Conservation (phyloP, 2,113 vertebrate genomes). For the Anseranas semipalmata region DNA sequence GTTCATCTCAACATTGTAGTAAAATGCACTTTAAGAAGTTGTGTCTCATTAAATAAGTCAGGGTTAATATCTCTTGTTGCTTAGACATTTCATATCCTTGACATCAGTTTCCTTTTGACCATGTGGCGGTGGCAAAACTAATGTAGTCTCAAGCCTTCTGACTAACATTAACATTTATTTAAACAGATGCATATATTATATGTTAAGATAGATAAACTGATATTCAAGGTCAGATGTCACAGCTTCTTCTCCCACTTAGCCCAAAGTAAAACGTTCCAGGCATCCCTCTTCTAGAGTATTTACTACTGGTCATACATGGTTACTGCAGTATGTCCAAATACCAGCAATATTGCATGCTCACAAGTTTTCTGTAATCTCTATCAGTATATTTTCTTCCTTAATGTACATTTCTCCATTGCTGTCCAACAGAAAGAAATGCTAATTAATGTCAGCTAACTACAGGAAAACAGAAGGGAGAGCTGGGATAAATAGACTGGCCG, state of each 20-base stretch:
- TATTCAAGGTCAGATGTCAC: neutral
- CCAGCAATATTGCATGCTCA: neutral
- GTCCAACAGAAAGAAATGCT: neutral
- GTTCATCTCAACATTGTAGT: neutral
- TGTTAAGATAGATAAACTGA: neutral
- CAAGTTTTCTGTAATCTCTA: neutral
- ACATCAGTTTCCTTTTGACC: neutral
- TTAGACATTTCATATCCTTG: neutral
- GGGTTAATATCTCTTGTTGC: neutral
- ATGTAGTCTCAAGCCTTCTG: neutral
- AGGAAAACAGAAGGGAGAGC: neutral
- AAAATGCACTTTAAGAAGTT: neutral
- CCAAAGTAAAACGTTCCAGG: neutral
- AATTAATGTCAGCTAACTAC: neutral
- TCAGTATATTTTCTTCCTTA: neutral
- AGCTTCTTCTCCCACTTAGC: neutral
- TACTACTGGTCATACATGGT: neutral
- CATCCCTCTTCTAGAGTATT: neutral
- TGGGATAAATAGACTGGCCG: neutral
- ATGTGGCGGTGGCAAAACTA: neutral
- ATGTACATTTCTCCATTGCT: neutral
- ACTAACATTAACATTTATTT: neutral
- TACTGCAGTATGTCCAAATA: neutral
- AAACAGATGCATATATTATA: neutral
- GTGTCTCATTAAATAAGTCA: neutral